Percentiles rank a stretch among this genome's conserved stretches.
phyloP scores from a whole-genome alignment of 2,888 invertebrate genomes.

The Auanema sp. region DNA sequence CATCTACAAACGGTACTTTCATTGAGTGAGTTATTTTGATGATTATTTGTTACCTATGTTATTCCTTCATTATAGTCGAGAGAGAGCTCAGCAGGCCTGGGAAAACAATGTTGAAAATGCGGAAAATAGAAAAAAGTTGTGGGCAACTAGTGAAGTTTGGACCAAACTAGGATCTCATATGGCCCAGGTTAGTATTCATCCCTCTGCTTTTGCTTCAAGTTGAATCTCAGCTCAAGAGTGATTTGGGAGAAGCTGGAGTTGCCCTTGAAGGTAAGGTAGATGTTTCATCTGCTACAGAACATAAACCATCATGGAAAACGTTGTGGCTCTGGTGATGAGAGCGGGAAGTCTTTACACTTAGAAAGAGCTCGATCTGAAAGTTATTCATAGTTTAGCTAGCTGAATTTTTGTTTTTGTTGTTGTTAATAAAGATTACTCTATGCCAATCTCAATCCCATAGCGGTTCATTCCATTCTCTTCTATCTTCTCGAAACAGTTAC shows the following conservation, averaged over 20 bases:
- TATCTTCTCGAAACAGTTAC: not conserved
- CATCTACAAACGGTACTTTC: conserved; percentile 45
- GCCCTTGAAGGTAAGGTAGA: conserved; percentile 18
- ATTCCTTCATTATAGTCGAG: conserved; percentile 47
- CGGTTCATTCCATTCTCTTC: not conserved
- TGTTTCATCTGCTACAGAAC: conserved; percentile 11
- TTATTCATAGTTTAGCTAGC: conserved; percentile 4
- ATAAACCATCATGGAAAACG: conserved; percentile 6
- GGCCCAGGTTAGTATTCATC: conserved; percentile 21
- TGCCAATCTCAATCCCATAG: not conserved
- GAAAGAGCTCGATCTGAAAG: too few species aligned
- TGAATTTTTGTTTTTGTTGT: conserved; percentile 8
- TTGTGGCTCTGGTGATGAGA: conserved; percentile 5
- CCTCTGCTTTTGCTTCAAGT: conserved; percentile 3
- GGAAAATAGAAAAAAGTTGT: conserved; percentile 43
- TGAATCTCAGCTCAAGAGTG: conserved; percentile 27
- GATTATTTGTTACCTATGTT: not conserved
- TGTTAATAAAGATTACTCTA: conserved; percentile 10
- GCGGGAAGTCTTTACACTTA: too few species aligned
- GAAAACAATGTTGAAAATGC: conserved; percentile 45
- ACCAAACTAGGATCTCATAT: conserved; percentile 31
- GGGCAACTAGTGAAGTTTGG: conserved; percentile 49
- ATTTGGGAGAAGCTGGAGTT: conserved; percentile 34
- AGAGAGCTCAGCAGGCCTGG: conserved; percentile 48
- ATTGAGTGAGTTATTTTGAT: conserved; percentile 48